Evolutionary conservation across 2,113 vertebrate genomes (phyloP), one percentile per base, ranked within the genome.

Genomic region (Sylvietta virens): DNA sequence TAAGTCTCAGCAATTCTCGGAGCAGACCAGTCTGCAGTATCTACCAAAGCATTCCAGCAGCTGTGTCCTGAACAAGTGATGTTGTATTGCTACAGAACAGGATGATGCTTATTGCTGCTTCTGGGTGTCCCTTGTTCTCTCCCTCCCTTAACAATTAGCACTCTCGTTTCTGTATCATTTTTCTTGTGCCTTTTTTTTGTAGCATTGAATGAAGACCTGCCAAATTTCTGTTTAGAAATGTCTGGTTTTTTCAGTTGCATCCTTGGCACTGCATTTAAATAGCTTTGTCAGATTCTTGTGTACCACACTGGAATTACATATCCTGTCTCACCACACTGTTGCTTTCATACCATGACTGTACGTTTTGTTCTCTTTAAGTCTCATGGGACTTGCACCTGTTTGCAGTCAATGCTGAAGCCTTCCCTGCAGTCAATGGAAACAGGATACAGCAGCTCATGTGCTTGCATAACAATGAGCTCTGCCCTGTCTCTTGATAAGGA

Each of bases 281-380:
- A 93, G 61, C 77, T 86, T 86, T 93, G 88, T 94, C 79, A 70
- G 79, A 94, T 74, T 96, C 93, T 73, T 70, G 71, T 90, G 87
- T 94, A 88, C 74, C 79, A 90, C 79, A 83, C 15, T 95, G 85
- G 79, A 90, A 33, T 73, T 73, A 47, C 78, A 33, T 82, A 94
- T 96, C 94, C 95, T 95, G 92, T 96, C 87, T 94, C 85, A 83
- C 71, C 67, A 88, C 92, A 95, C 84, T 96, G 93, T 90, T 81
- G 92, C 94, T 96, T 97, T 96, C 85, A 95, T 93, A 62, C 56
- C 0, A 0, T 95, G 94, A 96, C 91, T 94, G 94, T 45, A 82
- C 2, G 1, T 95, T 97, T 95, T 95, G 90, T 97, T 96, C 66
- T 58, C 47, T 81, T 90, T 33, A 72, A 77, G 70, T 90, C 87